These are phyloP conservation scores for Dunckerocampus dactyliophorus DNA, from an alignment of 2,113 vertebrate genomes.

Conservation along the genomic window DNA sequence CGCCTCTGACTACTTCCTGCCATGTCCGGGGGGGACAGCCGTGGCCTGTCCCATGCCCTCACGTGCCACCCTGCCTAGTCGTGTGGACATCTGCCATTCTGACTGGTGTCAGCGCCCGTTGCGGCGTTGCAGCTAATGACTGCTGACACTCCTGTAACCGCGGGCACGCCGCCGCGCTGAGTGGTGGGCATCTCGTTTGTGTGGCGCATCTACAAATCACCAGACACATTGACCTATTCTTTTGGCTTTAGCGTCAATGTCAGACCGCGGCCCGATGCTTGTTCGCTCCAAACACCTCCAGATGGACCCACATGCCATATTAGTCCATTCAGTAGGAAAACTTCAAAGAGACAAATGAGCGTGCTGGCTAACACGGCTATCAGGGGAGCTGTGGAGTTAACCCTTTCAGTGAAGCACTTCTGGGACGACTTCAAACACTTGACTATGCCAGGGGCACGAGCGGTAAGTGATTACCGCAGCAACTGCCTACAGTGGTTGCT, in stretches of 20 bases:
- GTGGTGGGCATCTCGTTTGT: conserved; percentile 63
- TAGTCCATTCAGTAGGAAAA: conserved; percentile 45
- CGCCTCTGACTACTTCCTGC: conserved; percentile 57
- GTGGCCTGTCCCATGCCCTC: conserved; percentile 53
- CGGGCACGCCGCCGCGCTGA: conserved; percentile 37
- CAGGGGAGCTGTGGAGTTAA: conserved; percentile 55
- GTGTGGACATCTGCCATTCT: conserved; percentile 75
- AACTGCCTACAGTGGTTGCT: conserved; percentile 70
- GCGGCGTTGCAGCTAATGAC: conserved; percentile 56
- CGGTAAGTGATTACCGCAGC: conserved; percentile 57
- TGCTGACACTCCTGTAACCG: conserved; percentile 58
- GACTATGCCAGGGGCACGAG: conserved; percentile 60
- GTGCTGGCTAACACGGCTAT: conserved; percentile 32
- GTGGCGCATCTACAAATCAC: conserved; percentile 54
- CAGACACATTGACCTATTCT: conserved; percentile 77
- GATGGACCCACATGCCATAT: conserved; percentile 49
- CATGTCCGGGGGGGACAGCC: conserved; percentile 58
- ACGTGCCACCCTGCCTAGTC: conserved; percentile 63
- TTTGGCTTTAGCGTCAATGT: conserved; percentile 73
- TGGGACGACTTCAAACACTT: conserved; percentile 67
- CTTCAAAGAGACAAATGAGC: conserved; percentile 66
- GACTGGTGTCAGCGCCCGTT: conserved; percentile 66
- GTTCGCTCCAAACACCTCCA: conserved; percentile 52
- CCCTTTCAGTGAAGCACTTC: conserved; percentile 58
- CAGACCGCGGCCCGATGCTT: conserved; percentile 43